Base-by-base conservation (phyloP, 2,797 vertebrate species). In the Columba guinea region DNA sequence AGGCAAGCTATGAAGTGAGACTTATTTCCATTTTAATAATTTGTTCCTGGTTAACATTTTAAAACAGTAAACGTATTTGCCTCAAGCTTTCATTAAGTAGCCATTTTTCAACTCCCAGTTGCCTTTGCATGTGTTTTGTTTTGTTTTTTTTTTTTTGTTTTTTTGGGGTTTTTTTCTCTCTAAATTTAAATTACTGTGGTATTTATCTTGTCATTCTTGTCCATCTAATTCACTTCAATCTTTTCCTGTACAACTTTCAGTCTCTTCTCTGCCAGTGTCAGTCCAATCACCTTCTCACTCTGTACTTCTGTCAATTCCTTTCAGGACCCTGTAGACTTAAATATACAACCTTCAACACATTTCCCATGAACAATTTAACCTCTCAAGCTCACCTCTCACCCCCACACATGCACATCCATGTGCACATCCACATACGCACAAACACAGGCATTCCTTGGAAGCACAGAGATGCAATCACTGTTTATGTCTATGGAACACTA, bases 21-120 rank as follows among this genome's bases (percentile, higher is more conserved):
- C 53, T 75, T 89, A 44, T 80, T 86, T 70, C 60, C 5, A 1
- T 80, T 82, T 80, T 58, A 63, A 27, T 81, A 62, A 80, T 93
- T 71, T 85, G 75, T n/a, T 82, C 22, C 77, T 65, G 22, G 51
- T 63, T 84, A 76, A 53, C 37, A 37, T 53, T 80, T 84, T 74
- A 68, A 80, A 90, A 74, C 8, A 82, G 32, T 77, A 94, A 94
- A 75, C 24, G 28, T 35, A 75, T 71, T 87, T 83, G 75, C 60
- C 81, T 94, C 56, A 24, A 91, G 60, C 24, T 85, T 80, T 94
- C 64, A 70, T 56, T 87, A 73, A 56, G 28, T 41, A 82, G 78
- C 34, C 28, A 51, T 41, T 67, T 93, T 73, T 84, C 32, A 60
- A 18, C 6, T 56, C 64, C 37, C 20, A 24, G 12, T 35, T 70